Evolutionary conservation across 2,888 invertebrate species (phyloP).

Genomic region (Ennomos erosarius): DNA sequence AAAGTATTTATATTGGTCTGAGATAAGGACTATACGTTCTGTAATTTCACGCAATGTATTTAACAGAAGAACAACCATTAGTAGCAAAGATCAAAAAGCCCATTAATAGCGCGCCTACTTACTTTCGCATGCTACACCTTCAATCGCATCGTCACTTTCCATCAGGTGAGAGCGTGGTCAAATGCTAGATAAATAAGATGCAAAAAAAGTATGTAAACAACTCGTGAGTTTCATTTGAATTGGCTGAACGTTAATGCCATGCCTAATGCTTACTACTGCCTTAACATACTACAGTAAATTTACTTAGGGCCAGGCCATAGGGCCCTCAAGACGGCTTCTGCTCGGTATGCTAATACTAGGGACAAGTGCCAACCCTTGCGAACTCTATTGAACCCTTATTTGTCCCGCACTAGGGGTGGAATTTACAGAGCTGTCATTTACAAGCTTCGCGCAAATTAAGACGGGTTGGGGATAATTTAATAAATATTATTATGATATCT

Average conservation of each 20-base stretch:
- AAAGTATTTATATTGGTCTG: too few relatives aligned
- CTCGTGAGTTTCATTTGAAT: background rate
- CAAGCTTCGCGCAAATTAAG: slow-evolving; percentile 19
- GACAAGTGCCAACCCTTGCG: slow-evolving; percentile 21
- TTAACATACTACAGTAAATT: slow-evolving; percentile 25
- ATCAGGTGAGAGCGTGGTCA: too few relatives aligned
- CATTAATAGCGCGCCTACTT: too few relatives aligned
- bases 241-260: too few relatives aligned
- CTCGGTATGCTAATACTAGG: slow-evolving; percentile 32
- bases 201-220: too few relatives aligned
- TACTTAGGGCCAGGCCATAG: slow-evolving; percentile 25
- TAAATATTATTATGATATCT: background rate
- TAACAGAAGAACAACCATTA: too few relatives aligned
- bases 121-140: too few relatives aligned
- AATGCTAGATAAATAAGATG: too few relatives aligned
- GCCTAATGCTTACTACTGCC: slow-evolving; percentile 14
- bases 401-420: slow-evolving; percentile 9
- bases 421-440: slow-evolving; percentile 28
- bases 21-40: too few relatives aligned
- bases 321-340: slow-evolving; percentile 15
- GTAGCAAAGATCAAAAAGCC: too few relatives aligned
- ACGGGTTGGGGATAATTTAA: slow-evolving; percentile 1
- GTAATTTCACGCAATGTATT: too few relatives aligned
- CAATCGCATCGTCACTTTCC: too few relatives aligned
- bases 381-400: slow-evolving; percentile 21